A percentile compares a stretch with the other conserved stretches of the same genome.
phyloP scores from a whole-genome alignment of 2,888 invertebrate species.

The Dryomyza anilis region DNA sequence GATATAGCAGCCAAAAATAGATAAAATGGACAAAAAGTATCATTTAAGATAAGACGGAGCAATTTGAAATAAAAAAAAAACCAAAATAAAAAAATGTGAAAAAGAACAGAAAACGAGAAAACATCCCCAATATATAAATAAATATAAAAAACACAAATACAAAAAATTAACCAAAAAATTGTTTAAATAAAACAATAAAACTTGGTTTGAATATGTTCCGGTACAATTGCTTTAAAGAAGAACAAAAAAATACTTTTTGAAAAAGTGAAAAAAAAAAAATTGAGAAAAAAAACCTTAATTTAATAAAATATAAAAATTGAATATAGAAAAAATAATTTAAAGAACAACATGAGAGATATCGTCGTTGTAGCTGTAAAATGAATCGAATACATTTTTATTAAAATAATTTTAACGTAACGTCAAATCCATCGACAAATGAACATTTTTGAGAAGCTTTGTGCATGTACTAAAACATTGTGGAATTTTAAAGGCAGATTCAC shows the following conservation, averaged over 20 bases:
- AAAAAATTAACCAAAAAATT: not conserved
- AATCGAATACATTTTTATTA: no score
- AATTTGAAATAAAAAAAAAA: not conserved
- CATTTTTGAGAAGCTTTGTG: no score
- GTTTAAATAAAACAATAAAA: not conserved
- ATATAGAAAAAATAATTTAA: not conserved
- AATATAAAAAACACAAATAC: not conserved
- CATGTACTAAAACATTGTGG: no score
- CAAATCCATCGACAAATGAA: no score
- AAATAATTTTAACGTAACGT: no score
- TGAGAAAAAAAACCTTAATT: not conserved
- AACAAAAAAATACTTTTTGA: not conserved
- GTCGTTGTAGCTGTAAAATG: no score
- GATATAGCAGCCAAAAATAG: not conserved
- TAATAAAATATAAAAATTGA: not conserved
- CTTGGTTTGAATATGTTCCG: not conserved
- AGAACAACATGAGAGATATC: no score
- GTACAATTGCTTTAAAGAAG: no score
- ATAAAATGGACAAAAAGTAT: constrained; percentile 1
- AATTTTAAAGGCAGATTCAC: no score
- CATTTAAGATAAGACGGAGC: not conserved
- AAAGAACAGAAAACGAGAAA: no score
- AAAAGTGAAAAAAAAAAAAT: not conserved
- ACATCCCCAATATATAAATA: no score
- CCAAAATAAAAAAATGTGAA: not conserved